phyloP scores from a whole-genome alignment of 2,113 vertebrate species.

The Toxotes chatareus region DNA sequence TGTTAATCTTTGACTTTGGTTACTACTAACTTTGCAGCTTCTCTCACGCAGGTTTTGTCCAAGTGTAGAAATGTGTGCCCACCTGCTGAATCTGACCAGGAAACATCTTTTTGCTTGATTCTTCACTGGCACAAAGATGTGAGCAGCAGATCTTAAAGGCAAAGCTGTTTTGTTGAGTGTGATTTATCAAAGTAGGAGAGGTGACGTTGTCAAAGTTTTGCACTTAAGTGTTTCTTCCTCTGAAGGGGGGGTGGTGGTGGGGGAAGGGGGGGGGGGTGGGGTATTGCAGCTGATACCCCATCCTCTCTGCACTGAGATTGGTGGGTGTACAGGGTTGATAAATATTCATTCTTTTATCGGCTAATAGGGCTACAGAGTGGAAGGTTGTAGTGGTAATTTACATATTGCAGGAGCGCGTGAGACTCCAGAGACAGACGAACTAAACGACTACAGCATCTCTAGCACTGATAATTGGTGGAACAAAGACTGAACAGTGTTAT shows the following conservation, averaged over 20 bases:
- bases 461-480: slow-evolving; percentile 31
- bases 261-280: too few relatives aligned
- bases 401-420: slow-evolving; percentile 25
- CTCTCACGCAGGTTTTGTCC: slow-evolving; percentile 51
- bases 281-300: not conserved
- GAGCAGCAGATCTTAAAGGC: not conserved
- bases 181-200: slow-evolving; percentile 1
- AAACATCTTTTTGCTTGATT: slow-evolving; percentile 25
- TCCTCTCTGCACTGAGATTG: slow-evolving; percentile 1
- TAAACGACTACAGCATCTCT: slow-evolving; percentile 21
- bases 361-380: slow-evolving; percentile 31
- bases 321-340: slow-evolving; percentile 13
- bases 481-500: slow-evolving; percentile 14
- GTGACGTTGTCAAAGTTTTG: not conserved
- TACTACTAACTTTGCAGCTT: slow-evolving; percentile 60
- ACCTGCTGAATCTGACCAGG: slow-evolving; percentile 18
- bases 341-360: slow-evolving; percentile 48
- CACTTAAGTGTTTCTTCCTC: slow-evolving; percentile 1
- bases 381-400: slow-evolving; percentile 26
- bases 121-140: slow-evolving; percentile 8
- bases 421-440: slow-evolving; percentile 39
- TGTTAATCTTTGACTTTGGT: slow-evolving; percentile 55
- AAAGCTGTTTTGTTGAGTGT: slow-evolving; percentile 16
- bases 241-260: not conserved
- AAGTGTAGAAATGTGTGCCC: slow-evolving; percentile 8